Base-by-base conservation (phyloP, 2,797 vertebrate genomes). In the Chelidonichthys spinosus region DNA sequence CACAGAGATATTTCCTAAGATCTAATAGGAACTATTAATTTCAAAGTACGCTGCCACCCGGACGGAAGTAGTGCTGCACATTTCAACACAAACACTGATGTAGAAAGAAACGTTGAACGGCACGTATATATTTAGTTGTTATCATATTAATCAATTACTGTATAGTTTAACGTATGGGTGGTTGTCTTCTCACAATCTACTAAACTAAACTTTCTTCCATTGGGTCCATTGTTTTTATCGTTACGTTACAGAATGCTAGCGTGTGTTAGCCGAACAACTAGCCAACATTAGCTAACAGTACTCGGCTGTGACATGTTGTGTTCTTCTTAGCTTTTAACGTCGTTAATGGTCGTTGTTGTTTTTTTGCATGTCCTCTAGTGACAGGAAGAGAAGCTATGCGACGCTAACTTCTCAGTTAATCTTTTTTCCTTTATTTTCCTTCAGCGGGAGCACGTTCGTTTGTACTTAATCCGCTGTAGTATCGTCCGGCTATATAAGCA, bases 41-140 rank as follows among this genome's bases (percentile, higher is more conserved):
- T 2, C 13, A 1, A 13, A 9, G 17, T 2, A 0, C 25, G 9
- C 2, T 17, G 2, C 40, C 11, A 69, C 52, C 68, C 85, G 82
- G 79, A 79, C 47, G 14, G 37, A 50, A 35, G 2, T 42, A 42
- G 56, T 6, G 64, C 33, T 68, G 64, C 71, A 66, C 80, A 61
- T 11, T 35, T 18, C 33, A 69, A 75, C n/a, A 79, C 55, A 81
- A 79, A 59, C 64, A 73, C 13, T 81, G 58, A 84, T 85, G 74
- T 70, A 11, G 7, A 74, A 40, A 4, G 39, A 70, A 50, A 55
- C 62, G 17, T 35, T 78, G 65, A 84, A 79, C 78, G 75, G 78
- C 7, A 78, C 7, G 68, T 83, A 63, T 35, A 13, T 47, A 47
- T 76, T 25, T 35, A 15, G 4, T 44, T 47, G 44, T 44, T 35